Conservation (phyloP, 30 jellyfish, hydroid and myxozoan species). For the Aurelia sp. region DNA sequence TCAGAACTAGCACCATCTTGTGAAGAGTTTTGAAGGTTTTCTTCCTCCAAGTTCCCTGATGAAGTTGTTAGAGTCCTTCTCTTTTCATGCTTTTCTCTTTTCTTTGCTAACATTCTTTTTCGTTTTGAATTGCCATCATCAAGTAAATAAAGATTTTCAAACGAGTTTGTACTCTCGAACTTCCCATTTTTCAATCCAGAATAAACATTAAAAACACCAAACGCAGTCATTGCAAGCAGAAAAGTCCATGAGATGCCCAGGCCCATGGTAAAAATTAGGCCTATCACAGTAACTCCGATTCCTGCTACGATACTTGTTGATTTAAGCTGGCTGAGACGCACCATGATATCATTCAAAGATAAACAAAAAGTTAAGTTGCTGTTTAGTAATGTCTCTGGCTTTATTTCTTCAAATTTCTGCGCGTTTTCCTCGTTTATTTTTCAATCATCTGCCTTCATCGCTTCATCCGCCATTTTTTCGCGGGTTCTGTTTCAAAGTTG, state of each 20-base stretch:
- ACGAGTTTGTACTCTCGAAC: constrained; percentile 16
- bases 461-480: no score
- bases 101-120: constrained; percentile 60
- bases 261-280: constrained; percentile 9
- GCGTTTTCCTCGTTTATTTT: no score
- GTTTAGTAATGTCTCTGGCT: no score
- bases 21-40: background rate
- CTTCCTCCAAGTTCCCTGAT: background rate
- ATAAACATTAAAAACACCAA: constrained; percentile 6
- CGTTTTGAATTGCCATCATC: constrained; percentile 26
- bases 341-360: no score
- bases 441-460: no score
- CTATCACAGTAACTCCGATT: background rate
- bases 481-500: no score
- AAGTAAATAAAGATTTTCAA: constrained; percentile 37
- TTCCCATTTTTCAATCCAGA: constrained; percentile 11
- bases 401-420: no score
- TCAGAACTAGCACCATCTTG: constrained; percentile 13
- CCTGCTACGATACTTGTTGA: no score
- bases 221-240: constrained; percentile 25
- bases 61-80: background rate
- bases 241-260: constrained; percentile 65
- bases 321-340: no score
- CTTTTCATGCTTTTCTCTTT: constrained; percentile 47
- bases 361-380: no score